Evolutionary conservation across 1,140 invertebrate genomes (phyloP).

Genomic region (Episyrphus balteatus): DNA sequence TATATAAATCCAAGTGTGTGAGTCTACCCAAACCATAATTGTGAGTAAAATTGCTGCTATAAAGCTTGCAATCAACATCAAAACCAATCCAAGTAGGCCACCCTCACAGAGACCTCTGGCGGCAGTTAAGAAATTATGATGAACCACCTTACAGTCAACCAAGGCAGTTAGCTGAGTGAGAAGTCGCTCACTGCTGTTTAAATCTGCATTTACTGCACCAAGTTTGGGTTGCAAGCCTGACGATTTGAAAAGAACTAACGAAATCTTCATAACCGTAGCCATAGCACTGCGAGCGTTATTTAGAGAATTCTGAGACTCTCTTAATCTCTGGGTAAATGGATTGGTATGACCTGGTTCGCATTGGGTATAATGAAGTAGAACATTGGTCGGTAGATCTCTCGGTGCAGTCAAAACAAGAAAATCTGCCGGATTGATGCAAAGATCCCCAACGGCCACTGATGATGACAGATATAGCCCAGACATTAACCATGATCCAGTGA

Average conservation of each 20-base stretch:
- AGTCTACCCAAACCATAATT: constrained; percentile 84
- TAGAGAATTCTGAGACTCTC: constrained; percentile 61
- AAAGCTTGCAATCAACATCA: constrained; percentile 75
- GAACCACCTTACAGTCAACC: constrained; percentile 67
- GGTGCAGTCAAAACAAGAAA: constrained; percentile 67
- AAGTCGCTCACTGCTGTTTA: constrained; percentile 52
- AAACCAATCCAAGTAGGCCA: constrained; percentile 64
- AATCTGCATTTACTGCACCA: constrained; percentile 57
- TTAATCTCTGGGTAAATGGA: constrained; percentile 63
- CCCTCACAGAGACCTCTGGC: constrained; percentile 68
- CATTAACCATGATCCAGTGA: constrained; percentile 83
- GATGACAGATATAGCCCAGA: constrained; percentile 70
- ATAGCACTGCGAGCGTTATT: constrained; percentile 49
- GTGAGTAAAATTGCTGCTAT: constrained; percentile 79
- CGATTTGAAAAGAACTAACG: constrained; percentile 32
- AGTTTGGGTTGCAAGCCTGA: constrained; percentile 53
- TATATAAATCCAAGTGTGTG: constrained; percentile 93
- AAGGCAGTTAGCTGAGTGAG: constrained; percentile 51
- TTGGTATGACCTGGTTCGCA: constrained; percentile 67
- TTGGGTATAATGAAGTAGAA: constrained; percentile 70
- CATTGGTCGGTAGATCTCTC: constrained; percentile 51
- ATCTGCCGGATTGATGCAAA: constrained; percentile 65
- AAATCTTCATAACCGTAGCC: constrained; percentile 34
- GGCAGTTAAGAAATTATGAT: constrained; percentile 66
- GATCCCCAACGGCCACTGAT: constrained; percentile 66